A percentile compares a stretch with the other conserved stretches of the same genome.
phyloP scores from a whole-genome alignment of 2,797 vertebrate genomes.

The Melopsittacus undulatus region DNA sequence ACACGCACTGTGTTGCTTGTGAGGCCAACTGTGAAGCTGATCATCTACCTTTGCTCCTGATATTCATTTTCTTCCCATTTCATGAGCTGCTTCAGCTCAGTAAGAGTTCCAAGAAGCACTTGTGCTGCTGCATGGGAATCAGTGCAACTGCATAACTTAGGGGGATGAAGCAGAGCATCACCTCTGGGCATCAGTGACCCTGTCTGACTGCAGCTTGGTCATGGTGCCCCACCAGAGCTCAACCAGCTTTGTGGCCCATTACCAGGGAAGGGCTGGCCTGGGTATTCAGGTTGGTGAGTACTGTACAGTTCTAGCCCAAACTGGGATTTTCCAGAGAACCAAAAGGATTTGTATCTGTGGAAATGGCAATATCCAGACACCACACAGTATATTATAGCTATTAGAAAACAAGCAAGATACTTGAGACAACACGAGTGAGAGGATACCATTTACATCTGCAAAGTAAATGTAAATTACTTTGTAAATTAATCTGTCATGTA shows the following conservation, averaged over 20 bases:
- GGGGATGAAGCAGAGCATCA: background rate
- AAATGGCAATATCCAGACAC: background rate
- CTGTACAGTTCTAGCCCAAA: background rate
- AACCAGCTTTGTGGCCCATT: background rate
- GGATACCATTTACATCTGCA: background rate
- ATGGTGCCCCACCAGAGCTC: background rate
- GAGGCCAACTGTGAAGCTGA: background rate
- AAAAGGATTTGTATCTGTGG: background rate
- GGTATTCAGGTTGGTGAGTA: accelerated
- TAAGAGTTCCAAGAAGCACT: background rate
- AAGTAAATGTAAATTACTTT: too few species aligned
- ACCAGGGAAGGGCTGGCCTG: background rate
- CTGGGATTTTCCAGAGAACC: background rate
- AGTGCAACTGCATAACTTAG: accelerated
- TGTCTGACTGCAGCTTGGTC: background rate
- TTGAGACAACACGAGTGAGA: background rate
- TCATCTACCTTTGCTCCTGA: background rate
- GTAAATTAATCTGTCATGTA: background rate
- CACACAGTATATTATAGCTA: background rate
- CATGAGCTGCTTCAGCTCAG: background rate
- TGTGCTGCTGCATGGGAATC: background rate
- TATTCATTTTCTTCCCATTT: background rate
- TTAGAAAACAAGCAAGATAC: background rate
- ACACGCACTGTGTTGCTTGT: background rate
- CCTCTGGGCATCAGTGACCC: background rate